Evolutionary conservation across 1,140 invertebrate species (phyloP), one percentile per base, ranked within the genome.

Genomic region (Lepidurus apus): DNA sequence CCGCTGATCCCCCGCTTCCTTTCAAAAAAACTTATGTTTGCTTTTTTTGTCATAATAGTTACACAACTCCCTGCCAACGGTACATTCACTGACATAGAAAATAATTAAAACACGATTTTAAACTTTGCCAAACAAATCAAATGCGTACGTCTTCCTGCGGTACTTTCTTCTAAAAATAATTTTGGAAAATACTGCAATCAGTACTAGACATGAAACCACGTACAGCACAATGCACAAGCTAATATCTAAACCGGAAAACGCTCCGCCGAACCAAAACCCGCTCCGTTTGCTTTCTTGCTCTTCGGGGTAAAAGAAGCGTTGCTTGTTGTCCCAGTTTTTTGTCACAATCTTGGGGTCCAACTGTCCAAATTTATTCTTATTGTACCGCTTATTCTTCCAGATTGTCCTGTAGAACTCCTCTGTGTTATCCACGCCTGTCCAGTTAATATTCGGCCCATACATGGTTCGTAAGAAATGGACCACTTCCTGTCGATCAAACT

Each of bases 201-300:
- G 87, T 82, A 93, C 89, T 53, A 87, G 81, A 74, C 91, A 89
- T 79, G 91, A 93, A 44, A 88, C 84, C 43, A 91, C 83, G 82
- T 94, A 94, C 26, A 94, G 85, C 34, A 93, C 83, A 80, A 93
- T 88, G 84, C 91, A 93, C 82, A 93, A 89, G 80, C 91, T 90
- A 81, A 93, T 88, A 84, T 94, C 93, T 81, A 91, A 80, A 42
- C 79, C 82, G 79, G 81, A 86, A 77, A 87, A 84, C 43, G 81
- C 80, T 78, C 79, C 81, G 9, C 45, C 34, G 43, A 77, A 42
- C 6, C 26, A 43, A 11, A 45, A 42, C 10, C 34, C 42, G 24
- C 34, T 34, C 9, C 42, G 42, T 11, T 75, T 53, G 11, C 73
- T 17, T 7, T 53, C 73, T 17, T 43, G 53, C 11, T 21, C 47